A percentile compares a stretch with the other conserved stretches of the same genome.
Evolutionary conservation across 2,888 invertebrate genomes (phyloP).

Genomic region (Epirrita christyi): DNA sequence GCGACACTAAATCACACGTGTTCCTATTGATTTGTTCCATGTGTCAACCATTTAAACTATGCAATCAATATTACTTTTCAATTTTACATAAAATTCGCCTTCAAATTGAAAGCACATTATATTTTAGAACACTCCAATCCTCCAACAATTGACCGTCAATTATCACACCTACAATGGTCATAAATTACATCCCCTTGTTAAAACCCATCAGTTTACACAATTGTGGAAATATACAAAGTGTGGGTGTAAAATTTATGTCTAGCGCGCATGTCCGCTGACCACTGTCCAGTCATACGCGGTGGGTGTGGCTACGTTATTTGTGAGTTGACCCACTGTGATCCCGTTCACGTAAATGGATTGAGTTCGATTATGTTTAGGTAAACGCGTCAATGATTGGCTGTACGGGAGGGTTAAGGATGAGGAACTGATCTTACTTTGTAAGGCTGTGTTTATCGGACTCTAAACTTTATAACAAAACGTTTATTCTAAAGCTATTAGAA

Average conservation of each 20-base stretch:
- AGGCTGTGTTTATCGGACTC: constrained; percentile 4
- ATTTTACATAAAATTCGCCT: no score
- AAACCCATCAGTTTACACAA: constrained; percentile 31
- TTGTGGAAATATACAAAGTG: constrained; percentile 41
- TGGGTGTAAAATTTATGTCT: constrained; percentile 66
- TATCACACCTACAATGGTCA: constrained; percentile 28
- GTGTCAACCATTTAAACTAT: constrained; percentile 14
- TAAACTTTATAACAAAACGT: neutral
- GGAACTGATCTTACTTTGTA: constrained; percentile 32
- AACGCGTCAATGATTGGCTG: constrained; percentile 37
- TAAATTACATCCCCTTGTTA: constrained; percentile 22
- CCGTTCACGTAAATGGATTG: constrained; percentile 60
- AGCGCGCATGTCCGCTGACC: constrained; percentile 78
- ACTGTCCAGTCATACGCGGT: constrained; percentile 72
- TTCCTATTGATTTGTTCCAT: constrained; percentile 37
- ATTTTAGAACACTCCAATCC: no score
- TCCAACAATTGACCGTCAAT: constrained; percentile 14
- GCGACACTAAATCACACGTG: constrained; percentile 55
- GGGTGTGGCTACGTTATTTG: constrained; percentile 66
- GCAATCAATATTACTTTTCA: neutral
- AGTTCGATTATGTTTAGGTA: constrained; percentile 61
- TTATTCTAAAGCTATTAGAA: neutral
- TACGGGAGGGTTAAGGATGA: constrained; percentile 38
- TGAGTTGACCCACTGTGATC: constrained; percentile 49
- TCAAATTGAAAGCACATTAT: no score